These are phyloP conservation scores for Sarcophaga peregrina DNA, from an alignment of 1,140 invertebrate species.

Conservation along the genomic window DNA sequence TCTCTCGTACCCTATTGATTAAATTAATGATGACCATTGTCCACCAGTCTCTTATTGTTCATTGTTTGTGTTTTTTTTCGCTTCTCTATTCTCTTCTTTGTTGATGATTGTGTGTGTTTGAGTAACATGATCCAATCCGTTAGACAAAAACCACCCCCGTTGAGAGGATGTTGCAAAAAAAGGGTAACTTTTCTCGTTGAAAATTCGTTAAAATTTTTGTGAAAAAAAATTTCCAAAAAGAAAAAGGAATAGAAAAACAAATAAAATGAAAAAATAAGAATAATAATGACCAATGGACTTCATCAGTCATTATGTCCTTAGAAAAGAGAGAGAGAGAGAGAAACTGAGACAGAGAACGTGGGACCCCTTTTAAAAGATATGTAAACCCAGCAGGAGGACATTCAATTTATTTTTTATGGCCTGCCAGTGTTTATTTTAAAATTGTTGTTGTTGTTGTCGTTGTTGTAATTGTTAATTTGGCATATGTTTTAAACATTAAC, in stretches of 20 bases:
- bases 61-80: no score
- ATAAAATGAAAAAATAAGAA: neutral
- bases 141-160: neutral
- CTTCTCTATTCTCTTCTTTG: neutral
- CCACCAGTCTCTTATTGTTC: neutral
- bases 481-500: conserved; percentile 4
- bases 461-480: neutral
- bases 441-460: no score
- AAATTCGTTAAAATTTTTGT: neutral
- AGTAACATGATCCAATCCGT: conserved; percentile 3
- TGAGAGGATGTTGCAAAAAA: neutral
- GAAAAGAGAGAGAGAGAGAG: neutral
- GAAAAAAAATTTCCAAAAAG: neutral
- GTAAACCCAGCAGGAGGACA: conserved; percentile 9
- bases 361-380: neutral
- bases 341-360: no score
- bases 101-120: conserved; percentile 13
- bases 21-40: conserved; percentile 27
- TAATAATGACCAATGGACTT: neutral
- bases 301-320: neutral
- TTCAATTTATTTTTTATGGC: neutral
- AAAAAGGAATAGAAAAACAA: neutral
- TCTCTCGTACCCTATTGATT: neutral
- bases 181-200: neutral
- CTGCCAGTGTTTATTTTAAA: no score